Base-by-base conservation (phyloP, 2,113 vertebrate species). In the Catagonus wagneri region DNA sequence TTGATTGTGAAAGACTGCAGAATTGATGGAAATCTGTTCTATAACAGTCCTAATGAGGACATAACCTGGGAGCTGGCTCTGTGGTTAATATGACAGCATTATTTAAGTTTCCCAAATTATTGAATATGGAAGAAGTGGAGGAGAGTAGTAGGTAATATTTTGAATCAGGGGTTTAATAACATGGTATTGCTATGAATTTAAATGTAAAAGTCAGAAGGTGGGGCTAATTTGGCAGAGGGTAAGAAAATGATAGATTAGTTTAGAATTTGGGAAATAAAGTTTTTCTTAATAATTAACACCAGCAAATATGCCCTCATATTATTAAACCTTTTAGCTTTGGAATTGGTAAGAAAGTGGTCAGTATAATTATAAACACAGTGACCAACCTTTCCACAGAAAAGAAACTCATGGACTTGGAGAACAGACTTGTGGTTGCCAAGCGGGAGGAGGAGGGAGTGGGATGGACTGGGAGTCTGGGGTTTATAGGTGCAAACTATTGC, bases 311-410 rank as follows among this genome's bases (percentile, higher is more conserved):
- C 6, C 17, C 6, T 89, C 3, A n/a, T 68, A 39, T 65, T 85
- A 79, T 71, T 92, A 11, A 90, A 94, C 58, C 13, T 25, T 1
- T 80, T 63, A 85, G 6, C 15, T 78, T 80, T 75, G 19, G 27
- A 84, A 78, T 9, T 85, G 10, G 14, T 76, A 39, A 68, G 86
- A 92, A 50, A 0, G 0, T 60, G 89, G 17, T 83, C 39, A 83
- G 20, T 79, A 86, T 83, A 90, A 85, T 89, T 85, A 85, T 56
- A 80, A 91, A 65, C 44, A 60, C n/a, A 80, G 54, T 76, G 44
- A 61, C 10, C 85, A 44, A 44, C 44, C 44, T 44, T 44, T 44
- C 44, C 44, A 44, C 44, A 44, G 44, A 44, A 44, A 44, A 44
- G 44, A 44, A 44, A 44, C 44, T 44, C 44, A 44, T 44, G 44